Evolutionary conservation across 2,113 vertebrate species (phyloP), one percentile per base, ranked within the genome.

Genomic region (Ictalurus furcatus): DNA sequence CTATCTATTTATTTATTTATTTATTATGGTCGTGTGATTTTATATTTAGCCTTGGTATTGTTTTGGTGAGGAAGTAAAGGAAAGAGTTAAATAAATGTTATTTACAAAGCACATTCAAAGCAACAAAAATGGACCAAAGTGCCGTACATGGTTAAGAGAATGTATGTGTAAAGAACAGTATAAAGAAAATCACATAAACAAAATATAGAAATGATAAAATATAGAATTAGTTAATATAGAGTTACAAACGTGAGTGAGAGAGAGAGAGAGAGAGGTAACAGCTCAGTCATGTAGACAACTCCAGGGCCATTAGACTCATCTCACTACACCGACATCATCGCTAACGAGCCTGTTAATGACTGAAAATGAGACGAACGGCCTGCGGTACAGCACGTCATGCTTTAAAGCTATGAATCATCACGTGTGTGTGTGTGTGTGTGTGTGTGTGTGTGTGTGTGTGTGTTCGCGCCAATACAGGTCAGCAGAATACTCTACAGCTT

Each of bases 401-500:
- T 21, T 37, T 37, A 59, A 34, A 56, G 71, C 76, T 34, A 34
- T 69, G 23, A 76, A 67, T 44, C 19, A 19, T 61, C 21, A 61
- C 87, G 84, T 90, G 71, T 88, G 76, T 88, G 25, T 88, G 82
- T 85, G n/a, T n/a, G n/a, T n/a, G n/a, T n/a, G n/a, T n/a, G n/a
- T n/a, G n/a, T n/a, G n/a, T n/a, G n/a, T n/a, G n/a, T n/a, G 84
- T 90, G 71, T 88, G 76, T 88, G 21, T 88, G 82, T 85, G 85
- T 89, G 69, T 85, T 67, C 79, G 65, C 71, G 17, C 86, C 25
- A 92, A 52, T 71, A 40, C 94, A 99, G 98, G 98, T 99, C 92
- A 99, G 98, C 92, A 93, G 98, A 87, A 98, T 99, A 93, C 95
- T 99, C 91, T 99, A 99, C 94, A 99, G 98, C 94, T 99, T 99